Percentiles rank a stretch among this genome's conserved stretches.
Evolutionary conservation across 2,888 invertebrate genomes (phyloP).

Genomic region (Lamproptera curius): DNA sequence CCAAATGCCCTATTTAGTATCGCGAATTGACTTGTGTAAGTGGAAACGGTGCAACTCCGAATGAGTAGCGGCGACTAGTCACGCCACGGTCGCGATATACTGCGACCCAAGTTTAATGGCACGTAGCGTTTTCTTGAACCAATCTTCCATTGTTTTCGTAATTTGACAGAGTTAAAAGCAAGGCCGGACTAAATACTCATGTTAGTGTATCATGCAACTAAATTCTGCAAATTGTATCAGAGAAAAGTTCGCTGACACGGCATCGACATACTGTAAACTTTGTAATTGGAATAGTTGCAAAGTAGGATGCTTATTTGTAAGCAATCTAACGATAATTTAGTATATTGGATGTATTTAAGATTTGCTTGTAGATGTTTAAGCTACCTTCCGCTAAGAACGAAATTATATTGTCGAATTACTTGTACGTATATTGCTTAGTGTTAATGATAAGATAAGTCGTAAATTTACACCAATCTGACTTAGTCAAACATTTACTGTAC

Average conservation of each 20-base stretch:
- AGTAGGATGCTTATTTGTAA: too few species aligned
- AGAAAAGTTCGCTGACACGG: constrained; percentile 3
- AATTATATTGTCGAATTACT: too few species aligned
- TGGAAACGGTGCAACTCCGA: constrained; percentile 27
- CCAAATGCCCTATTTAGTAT: constrained; percentile 25
- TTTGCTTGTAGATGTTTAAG: too few species aligned
- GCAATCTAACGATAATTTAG: too few species aligned
- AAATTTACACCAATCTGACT: too few species aligned
- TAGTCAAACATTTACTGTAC: neutral
- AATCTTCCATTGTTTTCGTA: constrained; percentile 6
- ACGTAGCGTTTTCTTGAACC: constrained; percentile 5
- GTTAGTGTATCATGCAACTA: neutral
- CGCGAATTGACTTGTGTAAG: constrained; percentile 28
- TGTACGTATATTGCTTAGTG: too few species aligned
- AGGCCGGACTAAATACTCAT: neutral
- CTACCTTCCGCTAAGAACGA: too few species aligned
- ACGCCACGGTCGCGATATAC: constrained; percentile 30
- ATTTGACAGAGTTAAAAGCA: neutral
- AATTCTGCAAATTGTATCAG: constrained; percentile 1
- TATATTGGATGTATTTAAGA: too few species aligned
- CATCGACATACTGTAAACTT: constrained; percentile 5
- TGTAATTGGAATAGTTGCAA: neutral
- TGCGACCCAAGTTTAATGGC: constrained; percentile 9
- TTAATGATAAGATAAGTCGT: too few species aligned
- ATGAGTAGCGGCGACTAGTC: constrained; percentile 36